Base-by-base conservation (phyloP, 1,140 invertebrate species). In the Meteorus sp. region DNA sequence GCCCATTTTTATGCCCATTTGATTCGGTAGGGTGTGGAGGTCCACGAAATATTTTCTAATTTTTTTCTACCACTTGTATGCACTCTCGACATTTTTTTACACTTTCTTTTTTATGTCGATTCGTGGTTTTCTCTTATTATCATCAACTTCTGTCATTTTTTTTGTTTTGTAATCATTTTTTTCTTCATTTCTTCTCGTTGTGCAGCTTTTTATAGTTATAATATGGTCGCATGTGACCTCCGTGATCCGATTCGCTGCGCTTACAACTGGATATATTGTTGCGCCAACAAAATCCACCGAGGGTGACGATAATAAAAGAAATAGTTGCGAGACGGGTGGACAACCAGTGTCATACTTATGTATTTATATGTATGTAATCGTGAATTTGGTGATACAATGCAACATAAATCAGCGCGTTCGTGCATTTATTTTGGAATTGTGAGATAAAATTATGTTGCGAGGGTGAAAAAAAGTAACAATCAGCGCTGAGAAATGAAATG, bases 261-360 rank as follows among this genome's bases (percentile, higher is more conserved):
- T 61, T 55, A 51, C 45, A 35, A 50, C 39, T 15, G n/a, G 39
- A 17, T n/a, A 61, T 57, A 59, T 61, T 61, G 60, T 61, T 65
- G 60, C 15, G 9, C 48, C 60, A 60, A 62, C 59, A 59, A 59
- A 62, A 62, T 62, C 41, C 43, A 50, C 45, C 17, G 27, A 51
- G 13, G 33, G 27, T 47, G 43, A 29, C 23, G 31, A 29, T 22
- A 45, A 45, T 11, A 47, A 56, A 56, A 56, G 13, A 13, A 55
- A 44, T 8, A 25, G 25, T n/a, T 19, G 41, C n/a, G n/a, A n/a
- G 11, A 13, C 35, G 3, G 35, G 35, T 39, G 35, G 35, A 13
- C 35, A n/a, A n/a, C n/a, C n/a, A n/a, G n/a, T n/a, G n/a, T n/a
- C 27, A 29, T 9, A 5, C 27, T 29, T 29, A 29, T n/a, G 56